Evolutionary conservation across 2,888 invertebrate species (phyloP).

Genomic region (Tanytarsus gracilentus): DNA sequence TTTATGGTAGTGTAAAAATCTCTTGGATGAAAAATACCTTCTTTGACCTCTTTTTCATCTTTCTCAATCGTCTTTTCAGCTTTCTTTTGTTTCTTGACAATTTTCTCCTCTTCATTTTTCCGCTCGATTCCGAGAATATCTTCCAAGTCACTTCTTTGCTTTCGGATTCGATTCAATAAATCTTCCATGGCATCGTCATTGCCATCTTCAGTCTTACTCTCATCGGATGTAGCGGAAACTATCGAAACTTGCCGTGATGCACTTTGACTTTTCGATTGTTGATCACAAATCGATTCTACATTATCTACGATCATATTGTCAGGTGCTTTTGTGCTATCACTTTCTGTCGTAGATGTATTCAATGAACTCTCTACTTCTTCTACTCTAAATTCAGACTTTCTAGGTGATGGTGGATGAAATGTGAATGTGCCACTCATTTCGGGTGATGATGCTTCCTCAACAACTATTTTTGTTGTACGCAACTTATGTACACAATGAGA

Average conservation of each 20-base stretch:
- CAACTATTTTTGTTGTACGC: constrained; percentile 51
- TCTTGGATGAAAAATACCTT: neutral
- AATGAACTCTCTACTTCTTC: constrained; percentile 46
- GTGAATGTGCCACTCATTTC: constrained; percentile 39
- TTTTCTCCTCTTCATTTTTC: constrained; percentile 40
- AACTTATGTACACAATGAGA: constrained; percentile 57
- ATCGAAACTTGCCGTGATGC: constrained; percentile 52
- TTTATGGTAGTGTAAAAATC: too few relatives aligned
- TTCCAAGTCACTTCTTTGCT: constrained; percentile 60
- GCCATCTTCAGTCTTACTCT: constrained; percentile 43
- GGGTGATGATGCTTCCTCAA: constrained; percentile 43
- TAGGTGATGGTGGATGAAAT: constrained; percentile 47
- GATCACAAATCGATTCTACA: constrained; percentile 43
- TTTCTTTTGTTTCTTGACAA: neutral
- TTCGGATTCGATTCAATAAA: constrained; percentile 54
- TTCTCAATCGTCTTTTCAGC: neutral
- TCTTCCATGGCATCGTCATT: constrained; percentile 13
- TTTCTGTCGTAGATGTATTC: constrained; percentile 18
- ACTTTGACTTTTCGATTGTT: constrained; percentile 32
- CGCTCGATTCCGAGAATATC: constrained; percentile 54
- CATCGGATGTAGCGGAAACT: constrained; percentile 57
- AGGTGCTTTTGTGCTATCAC: neutral
- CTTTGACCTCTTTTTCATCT: neutral
- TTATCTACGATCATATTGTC: constrained; percentile 49
- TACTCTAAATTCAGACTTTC: constrained; percentile 49